These are phyloP conservation scores for Actias luna DNA, from an alignment of 2,888 invertebrate genomes.

Conservation along the genomic window DNA sequence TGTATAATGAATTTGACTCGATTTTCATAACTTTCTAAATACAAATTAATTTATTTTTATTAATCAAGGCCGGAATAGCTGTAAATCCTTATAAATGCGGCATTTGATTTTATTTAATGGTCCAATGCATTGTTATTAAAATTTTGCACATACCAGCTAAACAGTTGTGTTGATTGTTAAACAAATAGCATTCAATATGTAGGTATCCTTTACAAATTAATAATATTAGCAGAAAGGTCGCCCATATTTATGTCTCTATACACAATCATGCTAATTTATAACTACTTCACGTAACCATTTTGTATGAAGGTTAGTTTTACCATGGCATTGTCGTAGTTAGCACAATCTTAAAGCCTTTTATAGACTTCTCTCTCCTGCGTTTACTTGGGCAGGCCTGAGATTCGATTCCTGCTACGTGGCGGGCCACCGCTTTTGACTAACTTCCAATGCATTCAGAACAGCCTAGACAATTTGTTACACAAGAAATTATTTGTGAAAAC, in stretches of 20 bases:
- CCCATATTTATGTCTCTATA: background rate
- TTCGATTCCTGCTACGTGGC: too few species aligned
- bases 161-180: background rate
- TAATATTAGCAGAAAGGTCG: background rate
- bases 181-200: background rate
- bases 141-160: background rate
- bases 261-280: background rate
- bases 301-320: background rate
- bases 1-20: too few species aligned
- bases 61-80: too few species aligned
- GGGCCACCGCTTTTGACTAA: too few species aligned
- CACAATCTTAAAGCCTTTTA: too few species aligned
- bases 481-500: too few species aligned
- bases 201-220: background rate
- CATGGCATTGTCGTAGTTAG: background rate
- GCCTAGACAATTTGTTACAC: too few species aligned
- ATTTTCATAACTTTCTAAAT: too few species aligned
- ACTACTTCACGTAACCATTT: background rate
- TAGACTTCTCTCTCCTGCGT: too few species aligned
- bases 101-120: background rate
- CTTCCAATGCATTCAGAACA: too few species aligned
- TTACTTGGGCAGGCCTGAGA: too few species aligned
- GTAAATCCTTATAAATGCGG: background rate
- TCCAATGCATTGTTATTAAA: background rate
- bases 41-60: too few species aligned